Percentiles rank a stretch among this genome's conserved stretches.
phyloP scores from a whole-genome alignment of 2,797 vertebrate species.

The Meriones psammophilus region DNA sequence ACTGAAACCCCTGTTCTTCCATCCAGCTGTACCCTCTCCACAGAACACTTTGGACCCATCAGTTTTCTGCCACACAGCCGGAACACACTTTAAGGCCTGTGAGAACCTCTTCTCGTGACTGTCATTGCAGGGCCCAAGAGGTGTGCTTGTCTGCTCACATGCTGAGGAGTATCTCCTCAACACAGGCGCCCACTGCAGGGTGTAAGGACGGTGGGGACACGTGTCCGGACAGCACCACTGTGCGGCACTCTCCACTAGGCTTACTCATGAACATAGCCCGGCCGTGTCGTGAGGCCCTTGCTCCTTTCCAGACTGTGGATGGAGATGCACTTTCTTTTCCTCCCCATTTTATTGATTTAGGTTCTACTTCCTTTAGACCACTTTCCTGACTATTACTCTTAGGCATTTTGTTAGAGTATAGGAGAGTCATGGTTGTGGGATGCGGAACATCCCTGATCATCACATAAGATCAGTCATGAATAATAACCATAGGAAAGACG shows the following conservation, averaged over 20 bases:
- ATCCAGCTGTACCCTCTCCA: not conserved
- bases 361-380: constrained; percentile 22
- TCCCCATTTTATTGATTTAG: not conserved
- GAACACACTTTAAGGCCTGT: not conserved
- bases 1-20: not conserved
- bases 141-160: fast-evolving
- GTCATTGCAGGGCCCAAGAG: not conserved
- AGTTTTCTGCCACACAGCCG: not conserved
- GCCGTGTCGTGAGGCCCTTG: fast-evolving
- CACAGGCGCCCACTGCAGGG: not conserved
- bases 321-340: not conserved
- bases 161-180: not conserved
- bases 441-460: constrained; percentile 43
- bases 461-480: constrained; percentile 36
- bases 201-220: not conserved
- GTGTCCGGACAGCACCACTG: fast-evolving
- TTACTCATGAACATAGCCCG: fast-evolving
- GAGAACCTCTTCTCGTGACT: not conserved
- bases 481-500: constrained; percentile 63
- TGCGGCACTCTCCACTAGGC: fast-evolving
- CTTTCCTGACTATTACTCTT: constrained; percentile 28
- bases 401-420: constrained; percentile 57
- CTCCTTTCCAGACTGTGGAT: not conserved
- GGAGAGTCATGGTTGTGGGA: constrained; percentile 49
- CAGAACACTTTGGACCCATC: not conserved